phyloP scores from a whole-genome alignment of 2,113 vertebrate species.

The Alethe castanea region DNA sequence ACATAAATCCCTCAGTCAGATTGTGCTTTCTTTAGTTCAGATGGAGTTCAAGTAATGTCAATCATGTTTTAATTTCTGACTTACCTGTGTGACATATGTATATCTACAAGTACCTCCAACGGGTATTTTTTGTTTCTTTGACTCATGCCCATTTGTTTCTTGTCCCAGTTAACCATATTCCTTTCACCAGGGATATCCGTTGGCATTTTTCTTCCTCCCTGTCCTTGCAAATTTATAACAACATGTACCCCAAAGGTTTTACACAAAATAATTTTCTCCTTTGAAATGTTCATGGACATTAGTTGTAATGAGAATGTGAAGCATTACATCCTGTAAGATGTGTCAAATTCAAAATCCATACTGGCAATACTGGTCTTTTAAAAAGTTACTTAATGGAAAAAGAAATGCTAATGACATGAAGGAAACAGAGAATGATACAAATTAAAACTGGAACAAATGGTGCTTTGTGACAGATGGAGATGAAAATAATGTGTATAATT shows the following conservation, averaged over 20 bases:
- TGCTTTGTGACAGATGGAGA: conserved; percentile 8
- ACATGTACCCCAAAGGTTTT: background rate
- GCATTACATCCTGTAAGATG: background rate
- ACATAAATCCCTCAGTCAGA: background rate
- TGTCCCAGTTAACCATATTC: background rate
- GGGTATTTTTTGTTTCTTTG: background rate
- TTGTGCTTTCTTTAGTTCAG: background rate
- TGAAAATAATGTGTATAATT: background rate
- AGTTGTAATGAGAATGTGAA: background rate
- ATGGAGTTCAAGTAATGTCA: background rate
- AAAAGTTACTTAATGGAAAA: background rate
- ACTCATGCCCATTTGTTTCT: background rate
- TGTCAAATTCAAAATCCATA: background rate
- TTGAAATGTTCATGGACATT: background rate
- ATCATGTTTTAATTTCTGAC: background rate
- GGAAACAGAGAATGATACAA: background rate
- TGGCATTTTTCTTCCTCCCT: background rate
- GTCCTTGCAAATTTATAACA: background rate
- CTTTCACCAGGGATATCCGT: background rate
- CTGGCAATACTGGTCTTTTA: background rate
- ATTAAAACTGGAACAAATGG: background rate
- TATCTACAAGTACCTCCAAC: background rate
- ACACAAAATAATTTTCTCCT: background rate
- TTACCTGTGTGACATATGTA: background rate
- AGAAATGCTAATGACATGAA: background rate